Conservation (phyloP, 2,888 invertebrate genomes). For the Eilema sororculum region DNA sequence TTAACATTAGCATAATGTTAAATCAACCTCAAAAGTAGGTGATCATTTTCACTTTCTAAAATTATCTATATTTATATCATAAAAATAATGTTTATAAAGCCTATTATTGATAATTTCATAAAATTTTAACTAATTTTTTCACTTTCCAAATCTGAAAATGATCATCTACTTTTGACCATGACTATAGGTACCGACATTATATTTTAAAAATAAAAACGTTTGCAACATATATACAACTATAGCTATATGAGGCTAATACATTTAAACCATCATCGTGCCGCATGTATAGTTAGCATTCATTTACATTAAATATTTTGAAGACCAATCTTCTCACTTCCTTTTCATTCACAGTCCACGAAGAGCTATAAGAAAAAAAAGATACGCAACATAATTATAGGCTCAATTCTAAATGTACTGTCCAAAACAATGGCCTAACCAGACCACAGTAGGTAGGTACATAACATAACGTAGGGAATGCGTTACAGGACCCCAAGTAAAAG, state of each 20-base stretch:
- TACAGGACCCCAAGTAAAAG: background rate
- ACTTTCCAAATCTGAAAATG: background rate
- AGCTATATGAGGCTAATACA: conserved; percentile 1
- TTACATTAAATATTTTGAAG: conserved; percentile 22
- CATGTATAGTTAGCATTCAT: conserved; percentile 26
- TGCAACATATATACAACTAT: background rate
- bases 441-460: background rate
- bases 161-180: background rate
- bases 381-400: background rate
- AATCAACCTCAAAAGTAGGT: background rate
- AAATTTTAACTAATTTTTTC: background rate
- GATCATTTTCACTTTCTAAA: background rate
- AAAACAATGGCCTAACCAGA: background rate
- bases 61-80: too few relatives aligned
- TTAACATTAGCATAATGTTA: conserved; percentile 10
- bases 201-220: background rate
- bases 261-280: conserved; percentile 14
- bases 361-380: conserved; percentile 67
- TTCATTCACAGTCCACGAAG: conserved; percentile 68
- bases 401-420: background rate
- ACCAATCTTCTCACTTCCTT: conserved; percentile 38
- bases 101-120: too few relatives aligned
- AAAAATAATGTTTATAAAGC: too few relatives aligned
- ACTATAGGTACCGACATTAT: background rate
- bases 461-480: background rate